Evolutionary conservation across 2,797 vertebrate genomes (phyloP), one percentile per base, ranked within the genome.

Genomic region (Anabacerthia variegaticeps): DNA sequence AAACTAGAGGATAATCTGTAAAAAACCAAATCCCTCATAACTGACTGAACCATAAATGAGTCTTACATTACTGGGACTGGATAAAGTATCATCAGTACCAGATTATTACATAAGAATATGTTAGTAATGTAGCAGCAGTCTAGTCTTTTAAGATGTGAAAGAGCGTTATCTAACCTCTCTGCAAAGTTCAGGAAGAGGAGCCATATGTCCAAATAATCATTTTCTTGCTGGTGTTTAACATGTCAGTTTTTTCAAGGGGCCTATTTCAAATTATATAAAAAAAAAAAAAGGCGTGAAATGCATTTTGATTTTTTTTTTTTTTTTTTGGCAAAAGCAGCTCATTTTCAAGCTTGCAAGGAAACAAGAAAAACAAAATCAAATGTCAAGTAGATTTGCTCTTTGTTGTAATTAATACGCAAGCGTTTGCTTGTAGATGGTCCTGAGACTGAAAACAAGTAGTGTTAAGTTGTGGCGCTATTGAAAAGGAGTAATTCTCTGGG

Each of bases 361-460:
- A 96, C 74, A 92, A 90, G 96, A 97, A 96, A 96, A 97, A 97
- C 96, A 96, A 96, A 96, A 95, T 95, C 96, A 97, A 97, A 97
- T 95, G 95, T 97, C 96, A 97, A 96, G 93, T 95, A 95, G 96
- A 96, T 95, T 94, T 97, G 96, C 95, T 96, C 91, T 96, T 96
- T 96, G 95, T 93, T 97, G 96, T 95, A 97, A 96, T 95, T 95
- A 96, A 96, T 94, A 97, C 83, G 0, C 84, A 95, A 94, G 96
- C 92, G 78, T 88, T 93, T 5, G 30, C 92, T 89, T 1, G 46
- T 94, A 84, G 78, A 95, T 46, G 88, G 91, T 95, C 87, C 85
- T 76, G 76, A 93, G 92, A 88, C 69, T 82, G 83, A 43, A 93
- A 96, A 90, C 37, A 88, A 76, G 71, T 24, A 66, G 51, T 14